A percentile compares a stretch with the other conserved stretches of the same genome.
Evolutionary conservation across 2,113 vertebrate genomes (phyloP).

Genomic region (Equus quagga): DNA sequence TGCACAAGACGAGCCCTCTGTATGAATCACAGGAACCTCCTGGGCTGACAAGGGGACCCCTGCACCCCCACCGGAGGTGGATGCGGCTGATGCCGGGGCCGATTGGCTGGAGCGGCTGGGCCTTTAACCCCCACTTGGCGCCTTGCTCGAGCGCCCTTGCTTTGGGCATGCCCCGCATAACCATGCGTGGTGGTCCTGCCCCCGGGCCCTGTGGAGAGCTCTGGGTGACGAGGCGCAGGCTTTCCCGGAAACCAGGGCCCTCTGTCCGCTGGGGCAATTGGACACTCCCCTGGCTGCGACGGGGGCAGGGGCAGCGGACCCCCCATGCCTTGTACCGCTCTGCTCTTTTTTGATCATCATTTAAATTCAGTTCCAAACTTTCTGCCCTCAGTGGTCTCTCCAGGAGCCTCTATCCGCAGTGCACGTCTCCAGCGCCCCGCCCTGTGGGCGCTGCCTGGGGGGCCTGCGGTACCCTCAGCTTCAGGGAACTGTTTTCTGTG

Average conservation of each 20-base stretch:
- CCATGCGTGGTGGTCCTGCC: not conserved
- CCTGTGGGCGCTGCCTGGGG: not conserved
- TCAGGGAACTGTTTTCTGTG: not conserved
- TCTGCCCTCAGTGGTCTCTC: not conserved
- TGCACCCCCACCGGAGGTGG: too few species aligned
- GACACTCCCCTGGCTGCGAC: not conserved
- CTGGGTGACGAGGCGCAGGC: not conserved
- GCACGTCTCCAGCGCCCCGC: not conserved
- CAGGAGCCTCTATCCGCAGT: not conserved
- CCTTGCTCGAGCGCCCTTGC: not conserved
- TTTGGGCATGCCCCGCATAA: not conserved
- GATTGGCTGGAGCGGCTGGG: not conserved
- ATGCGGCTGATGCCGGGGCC: not conserved
- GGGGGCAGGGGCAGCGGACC: too few species aligned
- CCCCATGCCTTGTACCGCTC: not conserved
- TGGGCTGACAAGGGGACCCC: not conserved
- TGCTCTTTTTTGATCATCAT: not conserved
- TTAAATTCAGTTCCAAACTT: conserved; percentile 22
- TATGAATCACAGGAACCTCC: not conserved
- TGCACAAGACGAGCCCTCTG: not conserved
- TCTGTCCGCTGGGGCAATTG: too few species aligned
- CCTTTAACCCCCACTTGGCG: not conserved
- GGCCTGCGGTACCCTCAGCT: not conserved
- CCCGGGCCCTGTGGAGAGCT: not conserved
- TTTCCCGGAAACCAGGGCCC: too few species aligned